A percentile compares a stretch with the other conserved stretches of the same genome.
These are phyloP conservation scores for Drosophila micromelanica DNA, from an alignment of 1,140 invertebrate species.

Conservation along the genomic window DNA sequence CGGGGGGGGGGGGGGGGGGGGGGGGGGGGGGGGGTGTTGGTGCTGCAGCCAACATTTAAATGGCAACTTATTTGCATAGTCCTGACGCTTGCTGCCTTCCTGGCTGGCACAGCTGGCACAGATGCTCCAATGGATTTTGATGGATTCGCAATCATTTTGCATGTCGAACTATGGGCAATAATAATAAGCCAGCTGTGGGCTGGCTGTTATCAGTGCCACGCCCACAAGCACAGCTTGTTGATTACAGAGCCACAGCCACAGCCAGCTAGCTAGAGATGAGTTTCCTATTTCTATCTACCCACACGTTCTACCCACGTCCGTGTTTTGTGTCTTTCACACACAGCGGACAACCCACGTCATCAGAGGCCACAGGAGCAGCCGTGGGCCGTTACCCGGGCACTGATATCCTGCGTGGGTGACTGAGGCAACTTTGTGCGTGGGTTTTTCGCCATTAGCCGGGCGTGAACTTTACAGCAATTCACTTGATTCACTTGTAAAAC, in stretches of 20 bases:
- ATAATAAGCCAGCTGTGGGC: conserved; percentile 21
- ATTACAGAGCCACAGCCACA: conserved; percentile 10
- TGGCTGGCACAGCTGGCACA: conserved; percentile 13
- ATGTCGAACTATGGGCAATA: conserved; percentile 44
- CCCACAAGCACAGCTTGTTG: conserved; percentile 27
- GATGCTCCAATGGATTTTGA: conserved; percentile 42
- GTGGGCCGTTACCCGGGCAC: neutral
- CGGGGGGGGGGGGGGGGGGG: neutral
- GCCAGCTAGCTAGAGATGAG: neutral
- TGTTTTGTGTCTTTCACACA: neutral
- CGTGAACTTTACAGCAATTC: neutral
- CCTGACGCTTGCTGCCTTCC: conserved; percentile 10
- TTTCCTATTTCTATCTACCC: conserved; percentile 17
- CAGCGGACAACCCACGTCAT: neutral
- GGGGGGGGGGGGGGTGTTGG: neutral
- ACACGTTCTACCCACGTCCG: neutral
- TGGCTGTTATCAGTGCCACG: conserved; percentile 44
- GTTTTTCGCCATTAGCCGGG: neutral
- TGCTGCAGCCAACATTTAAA: conserved; percentile 41
- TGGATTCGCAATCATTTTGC: conserved; percentile 57
- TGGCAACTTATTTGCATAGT: conserved; percentile 54
- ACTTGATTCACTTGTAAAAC: neutral
- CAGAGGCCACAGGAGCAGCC: neutral
- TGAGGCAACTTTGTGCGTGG: neutral
- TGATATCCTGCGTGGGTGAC: neutral